Evolutionary conservation across 2,888 invertebrate genomes (phyloP).

Genomic region (Cyclophora punctaria): DNA sequence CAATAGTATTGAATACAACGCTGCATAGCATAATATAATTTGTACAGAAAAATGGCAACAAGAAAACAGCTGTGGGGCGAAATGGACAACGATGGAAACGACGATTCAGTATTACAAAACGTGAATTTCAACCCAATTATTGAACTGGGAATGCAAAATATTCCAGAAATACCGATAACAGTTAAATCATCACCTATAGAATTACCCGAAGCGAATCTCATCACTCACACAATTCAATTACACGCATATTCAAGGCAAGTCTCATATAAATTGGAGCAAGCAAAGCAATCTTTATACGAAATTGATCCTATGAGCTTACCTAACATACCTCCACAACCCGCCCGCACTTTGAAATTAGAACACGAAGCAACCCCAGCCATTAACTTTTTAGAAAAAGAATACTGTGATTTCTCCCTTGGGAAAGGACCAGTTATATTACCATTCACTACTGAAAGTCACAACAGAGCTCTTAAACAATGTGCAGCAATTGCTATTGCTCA

Average conservation of each 20-base stretch:
- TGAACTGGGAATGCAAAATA: constrained; percentile 68
- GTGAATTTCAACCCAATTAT: constrained; percentile 70
- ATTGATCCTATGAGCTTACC: constrained; percentile 54
- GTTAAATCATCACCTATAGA: constrained; percentile 65
- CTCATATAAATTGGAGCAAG: constrained; percentile 49
- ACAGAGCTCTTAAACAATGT: constrained; percentile 57
- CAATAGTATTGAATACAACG: too few species aligned
- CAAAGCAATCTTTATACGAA: constrained; percentile 51
- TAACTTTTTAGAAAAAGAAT: constrained; percentile 56
- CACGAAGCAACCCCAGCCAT: constrained; percentile 51
- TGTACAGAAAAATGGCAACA: constrained; percentile 28
- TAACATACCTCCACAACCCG: constrained; percentile 47
- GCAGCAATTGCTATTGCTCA: constrained; percentile 64
- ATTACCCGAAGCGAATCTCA: constrained; percentile 57
- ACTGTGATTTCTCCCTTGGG: constrained; percentile 63
- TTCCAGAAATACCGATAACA: constrained; percentile 64
- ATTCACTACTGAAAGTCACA: constrained; percentile 65
- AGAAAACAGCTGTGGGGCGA: constrained; percentile 58
- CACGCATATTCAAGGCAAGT: constrained; percentile 55
- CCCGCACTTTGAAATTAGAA: constrained; percentile 34
- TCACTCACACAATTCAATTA: constrained; percentile 63
- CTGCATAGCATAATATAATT: too few species aligned
- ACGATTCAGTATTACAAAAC: constrained; percentile 51
- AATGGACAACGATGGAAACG: constrained; percentile 48
- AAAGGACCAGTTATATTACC: constrained; percentile 57